phyloP scores from a whole-genome alignment of 2,113 vertebrate species.

The Nymphicus hollandicus region DNA sequence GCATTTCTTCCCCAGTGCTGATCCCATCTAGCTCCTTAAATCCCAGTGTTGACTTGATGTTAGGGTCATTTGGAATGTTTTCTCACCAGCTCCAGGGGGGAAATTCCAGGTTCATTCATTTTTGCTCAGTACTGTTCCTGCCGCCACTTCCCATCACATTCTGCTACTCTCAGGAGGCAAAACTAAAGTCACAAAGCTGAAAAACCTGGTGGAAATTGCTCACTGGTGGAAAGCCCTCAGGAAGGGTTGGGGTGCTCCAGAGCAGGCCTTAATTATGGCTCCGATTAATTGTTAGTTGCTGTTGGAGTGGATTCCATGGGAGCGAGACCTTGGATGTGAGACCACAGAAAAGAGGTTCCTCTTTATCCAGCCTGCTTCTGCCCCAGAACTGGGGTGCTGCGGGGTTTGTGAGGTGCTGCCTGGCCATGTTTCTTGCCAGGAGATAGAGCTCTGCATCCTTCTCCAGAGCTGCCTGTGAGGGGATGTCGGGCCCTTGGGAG shows the following conservation, averaged over 20 bases:
- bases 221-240: neutral
- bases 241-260: neutral
- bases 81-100: neutral
- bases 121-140: fast-evolving
- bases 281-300: neutral
- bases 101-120: neutral
- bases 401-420: neutral
- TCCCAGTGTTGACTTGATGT: neutral
- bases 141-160: neutral
- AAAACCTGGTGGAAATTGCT: neutral
- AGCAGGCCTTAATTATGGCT: neutral
- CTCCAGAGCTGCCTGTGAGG: neutral
- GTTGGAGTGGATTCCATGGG: neutral
- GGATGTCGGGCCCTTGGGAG: neutral
- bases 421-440: fast-evolving
- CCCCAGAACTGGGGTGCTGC: fast-evolving
- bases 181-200: neutral
- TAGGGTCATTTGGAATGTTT: neutral
- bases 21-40: neutral
- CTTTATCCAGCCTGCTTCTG: neutral
- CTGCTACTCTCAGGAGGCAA: neutral
- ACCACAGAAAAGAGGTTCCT: neutral
- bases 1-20: neutral
- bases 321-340: fast-evolving
- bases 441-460: neutral